Conservation (phyloP, 2,888 invertebrate genomes). For the Aradus depressus region DNA sequence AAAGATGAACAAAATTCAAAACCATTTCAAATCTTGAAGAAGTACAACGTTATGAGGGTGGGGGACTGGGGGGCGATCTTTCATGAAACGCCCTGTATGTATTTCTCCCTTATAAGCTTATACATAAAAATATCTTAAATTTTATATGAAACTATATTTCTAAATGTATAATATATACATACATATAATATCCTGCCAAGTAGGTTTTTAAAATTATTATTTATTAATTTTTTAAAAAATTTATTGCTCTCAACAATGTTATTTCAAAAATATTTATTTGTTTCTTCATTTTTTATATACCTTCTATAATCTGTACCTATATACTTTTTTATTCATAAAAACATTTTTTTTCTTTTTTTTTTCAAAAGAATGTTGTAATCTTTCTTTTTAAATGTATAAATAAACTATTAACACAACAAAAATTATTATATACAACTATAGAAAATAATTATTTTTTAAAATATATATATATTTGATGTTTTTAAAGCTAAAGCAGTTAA, state of each 20-base stretch:
- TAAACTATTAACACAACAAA: slow-evolving; percentile 15
- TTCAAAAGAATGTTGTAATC: background rate
- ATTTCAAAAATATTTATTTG: slow-evolving; percentile 14
- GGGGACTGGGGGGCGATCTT: no score
- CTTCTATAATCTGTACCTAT: slow-evolving; percentile 2
- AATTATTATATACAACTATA: slow-evolving; percentile 16
- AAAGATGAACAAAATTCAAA: no score
- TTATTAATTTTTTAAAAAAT: slow-evolving; percentile 9
- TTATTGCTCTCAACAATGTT: slow-evolving; percentile 9
- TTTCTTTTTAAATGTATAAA: background rate
- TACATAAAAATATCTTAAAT: slow-evolving; percentile 17
- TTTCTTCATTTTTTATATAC: background rate
- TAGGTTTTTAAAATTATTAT: no score
- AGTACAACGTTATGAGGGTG: no score
- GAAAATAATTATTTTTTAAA: slow-evolving; percentile 13
- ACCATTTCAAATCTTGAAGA: no score
- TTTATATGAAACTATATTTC: slow-evolving; percentile 13
- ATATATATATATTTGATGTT: background rate
- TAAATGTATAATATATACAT: slow-evolving; percentile 16
- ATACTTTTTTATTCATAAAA: background rate
- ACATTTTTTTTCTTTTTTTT: background rate
- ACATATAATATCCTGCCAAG: slow-evolving; percentile 14
- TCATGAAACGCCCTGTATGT: no score
- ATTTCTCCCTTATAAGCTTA: no score
- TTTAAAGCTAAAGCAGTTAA: background rate